Base-by-base conservation (phyloP, 1,140 invertebrate species). In the Rhopalosiphum padi region DNA sequence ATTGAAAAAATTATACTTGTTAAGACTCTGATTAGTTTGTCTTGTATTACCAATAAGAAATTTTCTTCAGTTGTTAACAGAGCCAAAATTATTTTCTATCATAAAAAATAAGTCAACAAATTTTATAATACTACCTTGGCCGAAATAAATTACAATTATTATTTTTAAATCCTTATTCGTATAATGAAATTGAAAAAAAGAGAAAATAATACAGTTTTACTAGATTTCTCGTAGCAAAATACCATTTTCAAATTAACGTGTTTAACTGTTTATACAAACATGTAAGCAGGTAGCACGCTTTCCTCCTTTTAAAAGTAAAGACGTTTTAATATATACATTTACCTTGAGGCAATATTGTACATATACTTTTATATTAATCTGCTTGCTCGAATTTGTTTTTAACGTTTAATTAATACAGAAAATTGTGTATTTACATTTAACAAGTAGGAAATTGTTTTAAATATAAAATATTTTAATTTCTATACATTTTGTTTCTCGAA, bases 161-260 rank as follows among this genome's bases (percentile, higher is more conserved):
- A 51, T 35, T 77, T 77, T 77, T 77, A 77, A 77, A 77, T n/a
- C 6, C 30, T 18, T 30, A 77, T n/a, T 68, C 4, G 15, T 18
- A n/a, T 77, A n/a, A 77, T 77, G 30, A 77, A 77, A 77, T 77
- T 77, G n/a, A 77, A 77, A 77, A 18, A 77, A 77, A 77, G 60
- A 35, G 30, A 77, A 77, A 77, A 77, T n/a, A 15, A 15, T 18
- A n/a, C 4, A n/a, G 6, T n/a, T 77, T 6, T 77, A n/a, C 15
- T 77, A 1, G n/a, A 77, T 77, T 77, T 77, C 60, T 77, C 30
- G n/a, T n/a, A n/a, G 15, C n/a, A 77, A 77, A 77, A n/a, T 15
- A 77, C 15, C 60, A 77, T 77, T 77, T 77, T 77, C 30, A 77
- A 77, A 77, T 77, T 77, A 77, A 77, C 60, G 60, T n/a, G 60